Evolutionary conservation across 2,113 vertebrate genomes (phyloP).

Genomic region (Antechinus stuartii): DNA sequence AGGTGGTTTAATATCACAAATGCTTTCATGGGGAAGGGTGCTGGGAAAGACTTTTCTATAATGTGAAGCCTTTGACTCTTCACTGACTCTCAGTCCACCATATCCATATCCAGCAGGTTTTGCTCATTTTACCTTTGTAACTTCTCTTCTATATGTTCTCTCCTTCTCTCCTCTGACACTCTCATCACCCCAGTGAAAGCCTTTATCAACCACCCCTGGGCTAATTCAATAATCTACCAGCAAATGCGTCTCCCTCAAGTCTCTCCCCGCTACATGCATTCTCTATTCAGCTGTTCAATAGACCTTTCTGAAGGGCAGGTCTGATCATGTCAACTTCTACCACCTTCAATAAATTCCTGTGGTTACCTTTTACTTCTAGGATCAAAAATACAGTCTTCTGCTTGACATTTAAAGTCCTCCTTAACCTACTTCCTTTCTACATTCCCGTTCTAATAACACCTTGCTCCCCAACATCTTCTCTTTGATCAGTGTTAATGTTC

Average conservation of each 20-base stretch:
- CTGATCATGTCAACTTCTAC: background rate
- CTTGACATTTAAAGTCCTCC: background rate
- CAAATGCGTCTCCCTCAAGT: background rate
- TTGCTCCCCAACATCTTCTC: background rate
- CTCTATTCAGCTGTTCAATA: background rate
- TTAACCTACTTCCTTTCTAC: background rate
- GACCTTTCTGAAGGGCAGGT: background rate
- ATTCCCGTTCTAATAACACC: background rate
- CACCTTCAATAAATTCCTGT: background rate
- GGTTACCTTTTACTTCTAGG: background rate
- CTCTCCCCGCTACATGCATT: background rate
- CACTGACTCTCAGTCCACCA: background rate
- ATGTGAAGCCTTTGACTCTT: background rate
- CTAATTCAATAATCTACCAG: background rate
- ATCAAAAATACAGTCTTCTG: background rate
- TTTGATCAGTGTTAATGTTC: background rate
- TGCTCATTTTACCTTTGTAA: background rate
- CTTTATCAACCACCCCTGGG: background rate
- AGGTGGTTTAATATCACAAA: too few relatives aligned
- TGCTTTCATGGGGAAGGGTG: too few relatives aligned
- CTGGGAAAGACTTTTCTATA: too few relatives aligned
- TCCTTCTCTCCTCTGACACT: background rate
- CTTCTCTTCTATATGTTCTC: background rate
- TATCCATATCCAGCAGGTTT: background rate
- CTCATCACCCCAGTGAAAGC: background rate